Evolutionary conservation across 1,140 invertebrate species (phyloP), one percentile per base, ranked within the genome.

Genomic region (Geopemphigus sp.): DNA sequence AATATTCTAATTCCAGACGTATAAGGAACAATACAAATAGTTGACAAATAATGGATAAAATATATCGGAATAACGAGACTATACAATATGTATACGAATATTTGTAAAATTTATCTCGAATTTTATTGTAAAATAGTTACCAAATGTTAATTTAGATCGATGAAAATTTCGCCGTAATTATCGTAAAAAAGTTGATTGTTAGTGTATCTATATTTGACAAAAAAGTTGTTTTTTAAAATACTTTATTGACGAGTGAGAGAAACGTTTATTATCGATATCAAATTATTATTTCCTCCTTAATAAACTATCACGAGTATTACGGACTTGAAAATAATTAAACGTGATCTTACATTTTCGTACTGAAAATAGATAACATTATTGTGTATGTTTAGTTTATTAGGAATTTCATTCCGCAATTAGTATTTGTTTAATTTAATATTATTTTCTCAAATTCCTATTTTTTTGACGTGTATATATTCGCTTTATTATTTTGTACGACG

Each of bases 401-500:
- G 14, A 32, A 29, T 15, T 64, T 17, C 17, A 64, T 64, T 32
- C 29, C n/a, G 32, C 17, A 32, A 26, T 64, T 64, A 32, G 19
- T 64, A 32, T 64, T 64, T 39, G 61, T 26, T 32, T n/a, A 64
- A 29, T 64, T 64, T 64, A 19, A 39, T n/a, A 19, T 32, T 64
- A 32, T 29, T 64, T 6, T 32, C 10, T 39, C 26, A 63, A 63
- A 10, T 17, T 63, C 17, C 6, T 39, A 39, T 22, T 39, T 19
- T 19, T 32, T 32, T 19, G 29, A 29, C 19, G 17, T 63, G 2
- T 15, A 32, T 4, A n/a, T 12, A 54, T 54, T 54, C 4, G 22
- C 32, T n/a, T 66, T 45, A 17, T 45, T 5, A n/a, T 45, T 32
- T 63, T 32, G 0, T 12, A n/a, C 15, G 12, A 45, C n/a, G 1